Base-by-base conservation (phyloP, 2,113 vertebrate species). In the Ceyx margarethae region DNA sequence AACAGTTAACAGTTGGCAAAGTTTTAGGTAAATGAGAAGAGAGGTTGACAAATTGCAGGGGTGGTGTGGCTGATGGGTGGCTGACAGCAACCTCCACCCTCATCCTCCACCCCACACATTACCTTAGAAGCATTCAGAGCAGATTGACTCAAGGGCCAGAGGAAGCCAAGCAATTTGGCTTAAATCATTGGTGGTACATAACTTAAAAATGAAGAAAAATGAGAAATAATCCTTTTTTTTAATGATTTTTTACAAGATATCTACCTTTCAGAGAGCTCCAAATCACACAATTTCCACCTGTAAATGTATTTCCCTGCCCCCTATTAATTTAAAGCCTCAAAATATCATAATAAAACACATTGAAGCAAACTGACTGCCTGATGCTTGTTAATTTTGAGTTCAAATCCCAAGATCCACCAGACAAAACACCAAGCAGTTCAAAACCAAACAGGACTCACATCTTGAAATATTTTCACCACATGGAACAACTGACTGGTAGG, bases 401-500 rank as follows among this genome's bases (percentile, higher is more conserved):
- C 93, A 95, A 91, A 96, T 71, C 90, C 67, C 65, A 85, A 92
- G 76, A 96, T 75, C 66, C 95, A 93, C 81, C 90, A 89, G 94
- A 71, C 67, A 82, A 89, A 83, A 92, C 16, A 81, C 85, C 94
- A 95, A 69, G 62, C 92, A 95, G 95, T 91, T 96, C 94, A 95
- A 89, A 88, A 95, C 85, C 66, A 28, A 89, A 86, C 43, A 80
- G 60, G 87, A 92, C 80, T 74, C 95, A 97, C 96, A 97, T 97
- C 96, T 93, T 97, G 96, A 96, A 97, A 72, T 90, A 68, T 82
- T 97, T 97, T 96, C 78, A 79, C 89, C 97, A 97, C 54, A 75
- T 97, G 97, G 97, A 97, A 97, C 67, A 20, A 91, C 97, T 97
- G 97, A 96, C 80, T 89, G 51, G 62, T 78, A 90, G 80, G 92